Base-by-base conservation (phyloP, 2,797 vertebrate genomes). In the Oceanodroma leucorhoa region DNA sequence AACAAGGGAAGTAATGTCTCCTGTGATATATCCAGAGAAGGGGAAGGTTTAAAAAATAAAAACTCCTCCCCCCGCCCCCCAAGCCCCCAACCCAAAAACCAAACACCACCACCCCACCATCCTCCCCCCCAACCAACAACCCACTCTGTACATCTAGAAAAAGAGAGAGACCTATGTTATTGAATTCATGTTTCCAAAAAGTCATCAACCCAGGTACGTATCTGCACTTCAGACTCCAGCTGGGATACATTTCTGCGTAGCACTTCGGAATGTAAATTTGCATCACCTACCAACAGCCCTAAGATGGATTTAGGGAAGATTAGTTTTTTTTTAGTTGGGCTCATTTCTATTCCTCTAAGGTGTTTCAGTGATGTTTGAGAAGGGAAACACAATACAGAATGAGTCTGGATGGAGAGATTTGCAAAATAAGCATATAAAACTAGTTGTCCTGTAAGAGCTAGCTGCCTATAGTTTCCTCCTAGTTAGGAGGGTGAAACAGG, bases 81-180 rank as follows among this genome's bases (percentile, higher is more conserved):
- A 46, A 55, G 29, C 6, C 3, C 4, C 7, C 12, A 85, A 50
- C 1, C 10, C 19, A 41, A 36, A 80, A 57, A 6, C 5, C 29
- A 87, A 66, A 14, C 23, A 72, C 10, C 19, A 15, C 3, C 22
- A 32, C 18, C 18, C 20, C 6, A 9, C 11, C 14, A 48, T 22
- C 11, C 21, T 3, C 21, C 45, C 21, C 22, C 46, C 6, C 43
- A 10, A 11, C 8, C 10, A 65, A 40, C 7, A 64, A 17, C 19
- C 11, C n/a, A 9, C 12, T 36, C 61, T 30, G 18, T 22, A 8
- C 53, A 60, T 24, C 17, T 15, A 48, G 51, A 76, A 45, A 34
- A 24, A 54, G 11, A 61, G 36, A 58, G 9, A 64, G 0, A 22
- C n/a, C 3, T 46, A 5, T 19, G 11, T 27, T 34, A 41, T 1